A percentile compares a stretch with the other conserved stretches of the same genome.
These are phyloP conservation scores for Nephrocerus scutellatus DNA, from an alignment of 2,888 invertebrate genomes.

Conservation along the genomic window DNA sequence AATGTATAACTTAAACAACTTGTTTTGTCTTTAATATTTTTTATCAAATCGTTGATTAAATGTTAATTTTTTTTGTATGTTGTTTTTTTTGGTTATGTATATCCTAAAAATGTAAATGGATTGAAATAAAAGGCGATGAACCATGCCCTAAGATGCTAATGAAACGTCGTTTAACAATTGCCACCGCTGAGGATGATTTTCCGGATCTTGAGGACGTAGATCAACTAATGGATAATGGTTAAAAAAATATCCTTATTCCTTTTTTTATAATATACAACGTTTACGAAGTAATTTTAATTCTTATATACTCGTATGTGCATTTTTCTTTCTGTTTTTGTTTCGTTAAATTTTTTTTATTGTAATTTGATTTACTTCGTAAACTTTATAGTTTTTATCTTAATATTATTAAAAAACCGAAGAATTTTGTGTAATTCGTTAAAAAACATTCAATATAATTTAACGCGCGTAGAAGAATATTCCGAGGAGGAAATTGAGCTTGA, in stretches of 20 bases:
- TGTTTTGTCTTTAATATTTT: background rate
- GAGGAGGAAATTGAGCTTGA: slow-evolving; percentile 40
- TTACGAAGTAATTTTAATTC: slow-evolving; percentile 22
- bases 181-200: slow-evolving; percentile 36
- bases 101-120: slow-evolving; percentile 22
- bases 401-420: too few relatives aligned
- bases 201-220: slow-evolving; percentile 35
- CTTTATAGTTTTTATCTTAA: slow-evolving; percentile 11
- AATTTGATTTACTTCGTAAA: slow-evolving; percentile 3
- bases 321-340: background rate
- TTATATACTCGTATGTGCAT: too few relatives aligned
- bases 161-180: slow-evolving; percentile 44
- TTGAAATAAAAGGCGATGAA: slow-evolving; percentile 27
- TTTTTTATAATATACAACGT: slow-evolving; percentile 7
- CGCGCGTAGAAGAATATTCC: slow-evolving; percentile 33
- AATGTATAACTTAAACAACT: background rate
- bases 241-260: slow-evolving; percentile 14
- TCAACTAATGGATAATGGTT: slow-evolving; percentile 38
- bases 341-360: background rate
- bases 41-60: slow-evolving; percentile 29
- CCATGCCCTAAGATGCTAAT: slow-evolving; percentile 26
- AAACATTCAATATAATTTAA: too few relatives aligned
- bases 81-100: too few relatives aligned
- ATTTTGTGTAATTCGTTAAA: too few relatives aligned
- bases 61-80: slow-evolving; percentile 15